Evolutionary conservation across 2,888 invertebrate species (phyloP).

Genomic region (Epirrhoe alternata): DNA sequence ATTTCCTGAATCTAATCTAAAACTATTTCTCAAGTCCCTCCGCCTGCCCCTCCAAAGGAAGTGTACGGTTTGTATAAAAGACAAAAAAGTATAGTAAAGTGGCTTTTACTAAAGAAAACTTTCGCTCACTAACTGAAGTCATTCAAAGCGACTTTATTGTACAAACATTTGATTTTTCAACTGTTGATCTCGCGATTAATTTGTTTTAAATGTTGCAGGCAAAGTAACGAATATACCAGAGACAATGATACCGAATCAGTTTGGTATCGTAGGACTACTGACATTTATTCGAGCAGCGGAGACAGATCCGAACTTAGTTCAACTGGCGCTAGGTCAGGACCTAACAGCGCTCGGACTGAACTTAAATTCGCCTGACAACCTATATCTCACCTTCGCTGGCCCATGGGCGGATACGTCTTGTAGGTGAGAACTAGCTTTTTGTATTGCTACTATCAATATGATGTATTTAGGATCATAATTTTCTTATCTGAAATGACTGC

Average conservation of each 20-base stretch:
- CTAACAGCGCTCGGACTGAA: slow-evolving; percentile 98
- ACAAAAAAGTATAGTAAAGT: slow-evolving; percentile 53
- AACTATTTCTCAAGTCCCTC: slow-evolving; percentile 42
- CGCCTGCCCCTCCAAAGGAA: slow-evolving; percentile 56
- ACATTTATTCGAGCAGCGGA: slow-evolving; percentile 99
- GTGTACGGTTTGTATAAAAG: slow-evolving; percentile 74
- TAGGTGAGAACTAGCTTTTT: slow-evolving; percentile 71
- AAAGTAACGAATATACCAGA: slow-evolving; percentile 99
- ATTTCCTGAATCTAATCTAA: slow-evolving; percentile 33
- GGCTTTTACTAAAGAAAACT: slow-evolving; percentile 37
- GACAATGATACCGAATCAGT: slow-evolving; percentile 99
- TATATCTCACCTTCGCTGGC: slow-evolving; percentile 99
- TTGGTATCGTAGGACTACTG: slow-evolving; percentile 99
- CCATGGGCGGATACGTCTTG: slow-evolving; percentile 99
- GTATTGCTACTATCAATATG: no score
- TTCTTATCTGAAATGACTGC: no score
- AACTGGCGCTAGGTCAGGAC: slow-evolving; percentile 98
- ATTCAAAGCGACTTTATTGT: slow-evolving; percentile 52
- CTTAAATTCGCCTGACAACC: slow-evolving; percentile 98
- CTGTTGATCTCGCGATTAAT: slow-evolving; percentile 29
- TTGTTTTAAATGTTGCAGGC: slow-evolving; percentile 83
- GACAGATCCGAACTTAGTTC: slow-evolving; percentile 98
- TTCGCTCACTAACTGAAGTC: slow-evolving; percentile 1
- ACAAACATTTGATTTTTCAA: slow-evolving; percentile 24
- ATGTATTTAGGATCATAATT: no score